Conservation (phyloP, 2,888 invertebrate genomes). For the Pteria penguin region DNA sequence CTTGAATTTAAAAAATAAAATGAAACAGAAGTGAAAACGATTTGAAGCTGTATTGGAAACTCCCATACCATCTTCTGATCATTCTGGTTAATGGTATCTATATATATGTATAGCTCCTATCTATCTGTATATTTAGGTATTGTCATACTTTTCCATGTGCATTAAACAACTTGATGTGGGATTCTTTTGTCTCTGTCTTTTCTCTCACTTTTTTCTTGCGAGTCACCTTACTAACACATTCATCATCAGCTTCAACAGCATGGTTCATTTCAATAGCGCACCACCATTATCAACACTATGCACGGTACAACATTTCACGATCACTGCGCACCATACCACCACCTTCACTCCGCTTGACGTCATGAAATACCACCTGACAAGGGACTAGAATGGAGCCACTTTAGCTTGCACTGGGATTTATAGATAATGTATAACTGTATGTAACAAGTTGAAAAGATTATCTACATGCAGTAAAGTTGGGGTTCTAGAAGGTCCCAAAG, state of each 20-base stretch:
- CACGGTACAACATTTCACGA: too few relatives aligned
- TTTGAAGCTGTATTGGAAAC: background rate
- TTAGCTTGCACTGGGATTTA: too few relatives aligned
- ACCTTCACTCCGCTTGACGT: too few relatives aligned
- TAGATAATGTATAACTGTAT: too few relatives aligned
- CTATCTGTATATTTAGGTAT: conserved; percentile 2
- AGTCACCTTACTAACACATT: background rate
- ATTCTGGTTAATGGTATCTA: background rate
- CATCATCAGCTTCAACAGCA: background rate
- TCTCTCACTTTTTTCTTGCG: background rate
- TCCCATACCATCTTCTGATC: background rate
- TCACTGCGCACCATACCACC: too few relatives aligned
- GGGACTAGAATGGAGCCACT: too few relatives aligned
- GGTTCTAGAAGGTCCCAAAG: too few relatives aligned
- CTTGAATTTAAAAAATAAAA: background rate
- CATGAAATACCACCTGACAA: too few relatives aligned
- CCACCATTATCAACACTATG: too few relatives aligned
- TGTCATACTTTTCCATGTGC: background rate
- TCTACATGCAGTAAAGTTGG: too few relatives aligned
- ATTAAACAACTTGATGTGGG: conserved; percentile 15
- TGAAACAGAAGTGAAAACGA: background rate
- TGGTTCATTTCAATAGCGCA: too few relatives aligned
- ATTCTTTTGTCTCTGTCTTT: conserved; percentile 11
- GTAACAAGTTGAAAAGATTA: too few relatives aligned
- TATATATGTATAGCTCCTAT: conserved; percentile 6